Base-by-base conservation (phyloP, 1,140 invertebrate genomes). In the Euborellia annulipes region DNA sequence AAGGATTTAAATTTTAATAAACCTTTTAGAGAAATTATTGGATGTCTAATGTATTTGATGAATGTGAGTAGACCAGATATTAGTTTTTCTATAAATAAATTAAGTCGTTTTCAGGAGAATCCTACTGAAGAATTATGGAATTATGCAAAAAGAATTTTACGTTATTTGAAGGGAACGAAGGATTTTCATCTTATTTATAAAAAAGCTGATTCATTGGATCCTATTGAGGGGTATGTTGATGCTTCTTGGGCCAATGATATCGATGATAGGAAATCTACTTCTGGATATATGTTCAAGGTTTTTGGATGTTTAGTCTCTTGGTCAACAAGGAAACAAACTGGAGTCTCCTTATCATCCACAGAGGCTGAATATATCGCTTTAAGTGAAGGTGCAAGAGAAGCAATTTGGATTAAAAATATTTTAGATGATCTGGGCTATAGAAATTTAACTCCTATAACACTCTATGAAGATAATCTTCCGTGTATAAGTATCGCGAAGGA, bases 31-130 rank as follows among this genome's bases (percentile, higher is more conserved):
- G 47, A 56, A 52, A 43, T 59, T 4, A 55, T 59, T 9, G 58
- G 60, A 20, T 53, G 56, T 34, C 19, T 60, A 18, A 52, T 59
- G 50, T 58, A 61, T 46, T 50, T 47, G 16, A 46, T 49, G 22
- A n/a, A 46, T 8, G 48, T 43, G 36, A 54, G 57, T 1, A 52
- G 55, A 41, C 57, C 57, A 23, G 58, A 59, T 41, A 21, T 59
- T 6, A 49, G 52, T 52, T 30, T 43, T 37, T 46, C 49, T 7
- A 42, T 58, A 0, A 49, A 45, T 41, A 44, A 41, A 9, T 50
- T 54, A 2, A 57, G 54, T 32, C 39, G 50, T 17, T 55, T 50
- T 51, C 52, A 59, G 48, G 36, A 43, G 34, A 19, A 32, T 44
- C 43, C 52, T 17, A 46, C 32, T 13, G 46, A 53, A 18, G 19